A percentile compares a stretch with the other conserved stretches of the same genome.
phyloP scores from a whole-genome alignment of 2,888 invertebrate genomes.

The Dryococelus australis region DNA sequence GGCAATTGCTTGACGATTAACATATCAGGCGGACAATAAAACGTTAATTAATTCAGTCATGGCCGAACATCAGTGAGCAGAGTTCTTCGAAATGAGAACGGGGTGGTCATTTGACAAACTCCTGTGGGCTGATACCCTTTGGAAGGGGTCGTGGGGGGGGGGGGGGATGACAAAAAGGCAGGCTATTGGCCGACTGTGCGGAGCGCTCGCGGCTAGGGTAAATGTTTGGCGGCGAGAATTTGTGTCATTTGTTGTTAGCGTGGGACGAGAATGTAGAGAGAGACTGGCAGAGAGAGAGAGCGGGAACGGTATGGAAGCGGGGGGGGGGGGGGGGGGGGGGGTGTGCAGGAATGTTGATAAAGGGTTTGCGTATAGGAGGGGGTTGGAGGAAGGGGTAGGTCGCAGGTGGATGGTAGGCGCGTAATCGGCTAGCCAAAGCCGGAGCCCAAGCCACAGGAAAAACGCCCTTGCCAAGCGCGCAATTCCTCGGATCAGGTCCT shows the following conservation, averaged over 20 bases:
- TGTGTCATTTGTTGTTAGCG: background rate
- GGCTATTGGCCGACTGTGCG: background rate
- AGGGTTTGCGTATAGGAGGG: background rate
- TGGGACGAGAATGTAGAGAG: background rate
- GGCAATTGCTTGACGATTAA: too few species aligned
- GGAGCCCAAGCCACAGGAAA: background rate
- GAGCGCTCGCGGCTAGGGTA: background rate
- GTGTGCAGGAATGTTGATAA: too few species aligned
- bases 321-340: background rate
- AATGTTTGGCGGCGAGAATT: background rate
- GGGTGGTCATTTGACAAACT: too few species aligned
- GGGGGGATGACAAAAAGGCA: background rate
- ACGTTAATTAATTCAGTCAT: too few species aligned
- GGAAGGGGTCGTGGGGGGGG: too few species aligned
- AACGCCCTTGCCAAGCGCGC: background rate
- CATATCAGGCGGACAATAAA: too few species aligned
- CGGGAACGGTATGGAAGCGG: background rate
- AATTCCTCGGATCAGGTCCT: background rate
- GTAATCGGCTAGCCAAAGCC: conserved; percentile 3
- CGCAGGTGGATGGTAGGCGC: background rate
- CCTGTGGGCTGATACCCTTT: too few species aligned
- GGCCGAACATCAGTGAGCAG: too few species aligned
- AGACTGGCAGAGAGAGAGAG: too few species aligned
- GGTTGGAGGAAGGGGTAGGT: background rate
- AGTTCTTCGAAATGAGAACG: too few species aligned